These are phyloP conservation scores for Pollenia griseotomentosa DNA, from an alignment of 2,888 invertebrate genomes.

Conservation along the genomic window DNA sequence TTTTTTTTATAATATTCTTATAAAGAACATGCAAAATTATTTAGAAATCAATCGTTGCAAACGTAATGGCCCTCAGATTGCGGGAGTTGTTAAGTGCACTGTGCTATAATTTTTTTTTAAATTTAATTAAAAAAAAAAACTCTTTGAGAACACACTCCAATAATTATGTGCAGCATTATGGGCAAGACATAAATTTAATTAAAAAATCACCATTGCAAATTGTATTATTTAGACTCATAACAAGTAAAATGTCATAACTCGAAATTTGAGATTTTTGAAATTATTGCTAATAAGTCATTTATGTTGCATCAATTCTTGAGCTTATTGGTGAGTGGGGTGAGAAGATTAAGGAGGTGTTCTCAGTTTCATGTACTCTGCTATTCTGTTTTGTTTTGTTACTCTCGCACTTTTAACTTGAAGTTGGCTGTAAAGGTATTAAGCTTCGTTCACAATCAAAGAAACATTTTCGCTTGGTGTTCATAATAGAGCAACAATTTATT, in stretches of 20 bases:
- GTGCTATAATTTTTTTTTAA: conserved; percentile 34
- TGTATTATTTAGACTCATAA: background rate
- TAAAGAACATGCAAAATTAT: conserved; percentile 24
- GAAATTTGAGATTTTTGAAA: background rate
- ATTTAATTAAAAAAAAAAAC: background rate
- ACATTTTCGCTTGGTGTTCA: too few species aligned
- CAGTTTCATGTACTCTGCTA: background rate
- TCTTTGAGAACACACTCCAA: conserved; percentile 4
- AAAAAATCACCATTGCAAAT: background rate
- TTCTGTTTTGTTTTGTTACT: too few species aligned
- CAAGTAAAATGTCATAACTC: background rate
- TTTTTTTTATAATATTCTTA: background rate
- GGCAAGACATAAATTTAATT: background rate
- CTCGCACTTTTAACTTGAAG: too few species aligned
- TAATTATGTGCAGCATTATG: conserved; percentile 46
- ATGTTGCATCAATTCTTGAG: background rate
- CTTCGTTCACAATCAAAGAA: too few species aligned
- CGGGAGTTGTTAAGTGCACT: conserved; percentile 51
- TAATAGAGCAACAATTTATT: too few species aligned
- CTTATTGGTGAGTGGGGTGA: too few species aligned
- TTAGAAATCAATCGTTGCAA: conserved; percentile 51
- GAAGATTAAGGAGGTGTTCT: too few species aligned
- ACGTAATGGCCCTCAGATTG: conserved; percentile 20
- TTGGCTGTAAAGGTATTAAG: too few species aligned
- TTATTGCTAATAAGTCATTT: background rate